Evolutionary conservation across 2,113 vertebrate species (phyloP).

Genomic region (Pygoscelis antarcticus): DNA sequence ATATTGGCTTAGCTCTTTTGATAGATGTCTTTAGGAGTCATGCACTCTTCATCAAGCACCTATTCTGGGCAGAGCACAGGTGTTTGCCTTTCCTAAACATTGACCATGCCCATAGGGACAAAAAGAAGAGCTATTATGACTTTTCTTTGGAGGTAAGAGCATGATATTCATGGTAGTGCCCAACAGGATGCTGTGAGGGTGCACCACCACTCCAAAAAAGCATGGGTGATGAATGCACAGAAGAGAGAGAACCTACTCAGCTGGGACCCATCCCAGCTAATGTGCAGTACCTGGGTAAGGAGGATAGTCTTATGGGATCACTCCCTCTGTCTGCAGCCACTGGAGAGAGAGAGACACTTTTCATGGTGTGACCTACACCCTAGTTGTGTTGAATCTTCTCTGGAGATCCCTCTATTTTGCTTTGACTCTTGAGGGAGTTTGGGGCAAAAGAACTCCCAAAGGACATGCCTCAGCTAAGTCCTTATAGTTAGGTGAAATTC

Average conservation of each 20-base stretch:
- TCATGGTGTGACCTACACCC: neutral
- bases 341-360: neutral
- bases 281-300: neutral
- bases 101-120: rapidly evolving
- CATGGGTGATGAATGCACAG: neutral
- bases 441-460: neutral
- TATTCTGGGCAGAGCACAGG: neutral
- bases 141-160: neutral
- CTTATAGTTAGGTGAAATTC: neutral
- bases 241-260: neutral
- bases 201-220: neutral
- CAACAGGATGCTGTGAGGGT: neutral
- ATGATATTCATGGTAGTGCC: neutral
- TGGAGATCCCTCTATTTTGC: neutral
- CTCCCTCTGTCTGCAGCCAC: neutral
- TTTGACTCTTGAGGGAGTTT: neutral
- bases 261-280: neutral
- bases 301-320: neutral
- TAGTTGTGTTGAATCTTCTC: neutral
- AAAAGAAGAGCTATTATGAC: rapidly evolving
- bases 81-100: neutral
- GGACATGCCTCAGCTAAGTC: neutral
- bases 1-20: neutral
- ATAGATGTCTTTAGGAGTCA: neutral
- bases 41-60: neutral